Conservation (phyloP, 2,113 vertebrate species). For the Carassius carassius region DNA sequence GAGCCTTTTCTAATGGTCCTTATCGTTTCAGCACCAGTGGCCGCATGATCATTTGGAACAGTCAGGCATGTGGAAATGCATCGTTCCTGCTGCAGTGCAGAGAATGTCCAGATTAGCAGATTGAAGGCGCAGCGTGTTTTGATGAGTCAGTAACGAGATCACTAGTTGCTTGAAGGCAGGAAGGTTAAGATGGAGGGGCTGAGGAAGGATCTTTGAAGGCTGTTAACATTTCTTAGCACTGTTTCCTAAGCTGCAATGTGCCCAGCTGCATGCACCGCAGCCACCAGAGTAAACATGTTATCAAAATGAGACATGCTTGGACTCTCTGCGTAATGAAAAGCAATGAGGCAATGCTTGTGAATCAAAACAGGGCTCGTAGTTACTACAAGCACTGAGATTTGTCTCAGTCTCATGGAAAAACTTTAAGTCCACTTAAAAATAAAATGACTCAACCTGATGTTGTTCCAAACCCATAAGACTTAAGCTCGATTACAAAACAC, state of each 20-base stretch:
- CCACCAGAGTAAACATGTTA: constrained; percentile 59
- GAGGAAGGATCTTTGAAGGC: neutral
- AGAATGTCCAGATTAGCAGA: constrained; percentile 5
- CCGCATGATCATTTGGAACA: constrained; percentile 32
- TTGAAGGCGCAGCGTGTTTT: neutral
- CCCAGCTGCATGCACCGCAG: neutral
- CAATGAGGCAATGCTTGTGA: constrained; percentile 53
- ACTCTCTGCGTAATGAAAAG: constrained; percentile 59
- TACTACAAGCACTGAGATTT: constrained; percentile 57
- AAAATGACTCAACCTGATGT: neutral
- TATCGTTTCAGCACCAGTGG: constrained; percentile 51
- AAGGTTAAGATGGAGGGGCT: neutral
- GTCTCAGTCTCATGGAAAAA: constrained; percentile 67
- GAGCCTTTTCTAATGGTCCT: constrained; percentile 48
- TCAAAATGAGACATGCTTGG: constrained; percentile 52
- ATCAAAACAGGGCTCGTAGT: constrained; percentile 33
- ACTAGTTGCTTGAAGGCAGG: neutral
- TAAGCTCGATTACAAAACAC: neutral
- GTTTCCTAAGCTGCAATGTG: neutral
- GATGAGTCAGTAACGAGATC: neutral
- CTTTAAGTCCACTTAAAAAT: neutral
- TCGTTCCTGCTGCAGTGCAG: constrained; percentile 8
- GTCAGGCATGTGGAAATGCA: constrained; percentile 28
- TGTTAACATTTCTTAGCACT: neutral
- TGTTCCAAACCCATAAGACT: neutral